A percentile compares a stretch with the other conserved stretches of the same genome.
Evolutionary conservation across 2,888 invertebrate genomes (phyloP).

Genomic region (Zaprionus bogoriensis): DNA sequence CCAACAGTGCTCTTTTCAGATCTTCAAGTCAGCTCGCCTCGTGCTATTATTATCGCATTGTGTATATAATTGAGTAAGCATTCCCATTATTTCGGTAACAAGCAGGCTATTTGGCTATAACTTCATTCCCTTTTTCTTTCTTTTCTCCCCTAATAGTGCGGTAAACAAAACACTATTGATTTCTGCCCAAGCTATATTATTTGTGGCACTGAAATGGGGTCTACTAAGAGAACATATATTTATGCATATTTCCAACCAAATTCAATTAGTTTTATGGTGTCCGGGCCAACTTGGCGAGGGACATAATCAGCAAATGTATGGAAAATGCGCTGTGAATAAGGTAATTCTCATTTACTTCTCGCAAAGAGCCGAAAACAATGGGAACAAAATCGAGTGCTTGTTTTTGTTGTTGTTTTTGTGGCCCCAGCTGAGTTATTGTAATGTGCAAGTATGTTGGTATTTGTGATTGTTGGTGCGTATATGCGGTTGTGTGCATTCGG

Average conservation of each 20-base stretch:
- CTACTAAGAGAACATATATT: neutral
- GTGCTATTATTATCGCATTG: neutral
- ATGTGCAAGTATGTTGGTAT: neutral
- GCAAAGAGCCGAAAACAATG: neutral
- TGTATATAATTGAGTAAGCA: constrained; percentile 10
- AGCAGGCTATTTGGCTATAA: neutral
- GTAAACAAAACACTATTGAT: neutral
- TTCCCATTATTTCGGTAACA: constrained; percentile 8
- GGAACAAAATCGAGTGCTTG: neutral
- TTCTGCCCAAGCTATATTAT: neutral
- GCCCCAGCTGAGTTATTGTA: neutral
- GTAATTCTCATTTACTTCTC: constrained; percentile 13
- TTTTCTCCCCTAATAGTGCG: neutral
- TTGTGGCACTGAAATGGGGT: neutral
- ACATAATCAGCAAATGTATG: neutral
- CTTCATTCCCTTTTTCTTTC: neutral
- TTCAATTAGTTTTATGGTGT: constrained; percentile 18
- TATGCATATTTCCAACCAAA: neutral
- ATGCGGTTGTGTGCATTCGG: constrained; percentile 33
- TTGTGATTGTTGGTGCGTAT: neutral
- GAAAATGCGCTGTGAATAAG: constrained; percentile 29
- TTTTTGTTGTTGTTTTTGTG: neutral
- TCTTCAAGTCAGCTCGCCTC: too few species aligned
- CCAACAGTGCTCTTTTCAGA: too few species aligned
- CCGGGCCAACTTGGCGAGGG: neutral